Base-by-base conservation (phyloP, 2,888 invertebrate genomes). In the Campoplex nolae region DNA sequence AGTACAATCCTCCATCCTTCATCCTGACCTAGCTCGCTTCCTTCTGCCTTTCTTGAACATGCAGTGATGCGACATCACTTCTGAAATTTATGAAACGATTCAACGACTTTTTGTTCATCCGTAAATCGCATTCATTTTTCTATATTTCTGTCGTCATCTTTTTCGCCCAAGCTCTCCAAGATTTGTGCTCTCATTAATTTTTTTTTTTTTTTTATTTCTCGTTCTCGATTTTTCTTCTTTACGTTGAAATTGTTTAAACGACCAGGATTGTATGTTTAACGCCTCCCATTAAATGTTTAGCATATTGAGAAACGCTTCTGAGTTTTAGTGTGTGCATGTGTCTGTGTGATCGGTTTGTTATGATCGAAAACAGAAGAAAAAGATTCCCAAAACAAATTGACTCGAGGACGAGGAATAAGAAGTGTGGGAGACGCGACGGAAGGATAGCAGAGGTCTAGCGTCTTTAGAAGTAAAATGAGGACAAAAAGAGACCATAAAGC, bases 171-270 rank as follows among this genome's bases (percentile, higher is more conserved):
- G 2, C 35, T 23, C 35, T 6, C 28, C 9, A 18, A 35, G n/a
- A 71, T 82, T 87, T 67, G 80, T 80, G 84, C 68, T 42, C 83
- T 74, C 83, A 73, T 58, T 35, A 38, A 54, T 71, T 86, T 73
- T 51, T 35, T 48, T 58, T 68, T 86, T 73, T 51, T 45, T 42
- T 73, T n/a, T n/a, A n/a, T n/a, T 51, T 18, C 62, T 58, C 70
- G 56, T 32, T 65, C 32, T 89, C 88, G 71, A 85, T 70, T 35
- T 16, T 32, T 3, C 13, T 6, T 6, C 6, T 7, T 16, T 16
- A 32, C 28, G 32, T 13, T 62, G 16, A 32, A 1, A 62, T 7
- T 16, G 32, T 16, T 16, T 13, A 62, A 62, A 32, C 13, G 13
- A n/a, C 18, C 4, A 32, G 65, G 67, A 2, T 35, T 65, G 65